Conservation (phyloP, 2,888 invertebrate species). For the Allolobophora icterica region DNA sequence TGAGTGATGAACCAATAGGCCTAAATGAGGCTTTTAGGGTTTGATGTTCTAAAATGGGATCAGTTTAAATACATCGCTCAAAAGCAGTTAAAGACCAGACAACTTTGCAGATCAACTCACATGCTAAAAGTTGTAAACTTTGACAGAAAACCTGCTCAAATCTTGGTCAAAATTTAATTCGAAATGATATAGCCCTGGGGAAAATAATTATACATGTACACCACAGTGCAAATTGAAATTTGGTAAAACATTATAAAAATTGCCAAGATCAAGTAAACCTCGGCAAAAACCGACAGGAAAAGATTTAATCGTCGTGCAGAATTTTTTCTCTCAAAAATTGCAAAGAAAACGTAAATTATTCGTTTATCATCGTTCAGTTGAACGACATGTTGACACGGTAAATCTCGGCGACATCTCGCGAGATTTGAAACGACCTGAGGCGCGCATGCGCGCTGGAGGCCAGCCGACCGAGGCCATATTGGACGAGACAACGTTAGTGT, state of each 20-base stretch:
- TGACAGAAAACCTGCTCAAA: too few relatives aligned
- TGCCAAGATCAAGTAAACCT: not conserved
- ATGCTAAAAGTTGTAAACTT: too few relatives aligned
- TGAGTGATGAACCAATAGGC: too few relatives aligned
- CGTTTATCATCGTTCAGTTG: not conserved
- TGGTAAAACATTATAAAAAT: not conserved
- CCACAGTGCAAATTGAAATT: not conserved
- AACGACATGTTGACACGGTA: not conserved
- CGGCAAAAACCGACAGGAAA: not conserved
- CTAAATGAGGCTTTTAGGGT: too few relatives aligned
- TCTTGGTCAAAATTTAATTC: not conserved
- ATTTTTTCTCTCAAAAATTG: not conserved
- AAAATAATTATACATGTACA: not conserved
- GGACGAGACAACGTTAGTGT: slow-evolving; percentile 17
- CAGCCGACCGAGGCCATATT: not conserved
- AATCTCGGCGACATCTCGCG: slow-evolving; percentile 11
- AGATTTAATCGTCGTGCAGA: not conserved
- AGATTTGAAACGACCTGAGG: not conserved
- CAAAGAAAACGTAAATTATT: not conserved
- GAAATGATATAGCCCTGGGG: not conserved
- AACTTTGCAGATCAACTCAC: too few relatives aligned
- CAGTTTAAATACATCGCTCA: too few relatives aligned
- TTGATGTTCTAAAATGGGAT: too few relatives aligned
- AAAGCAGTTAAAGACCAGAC: too few relatives aligned
- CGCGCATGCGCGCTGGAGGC: slow-evolving; percentile 4